Conservation (phyloP, 1,140 invertebrate genomes). For the Meloidogyne exigua region DNA sequence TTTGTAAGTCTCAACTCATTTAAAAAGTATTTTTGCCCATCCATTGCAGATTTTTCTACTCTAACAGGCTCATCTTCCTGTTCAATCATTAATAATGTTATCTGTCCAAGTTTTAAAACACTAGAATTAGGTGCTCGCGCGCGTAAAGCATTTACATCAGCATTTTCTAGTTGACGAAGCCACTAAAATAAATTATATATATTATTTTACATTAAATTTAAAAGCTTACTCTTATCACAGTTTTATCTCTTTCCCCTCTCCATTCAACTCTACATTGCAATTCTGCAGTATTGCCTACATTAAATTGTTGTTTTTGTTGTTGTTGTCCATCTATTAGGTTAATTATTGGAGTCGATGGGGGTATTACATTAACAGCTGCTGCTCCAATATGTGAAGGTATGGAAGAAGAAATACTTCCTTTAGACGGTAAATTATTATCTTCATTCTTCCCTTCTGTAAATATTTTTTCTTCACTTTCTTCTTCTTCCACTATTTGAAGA, state of each 20-base stretch:
- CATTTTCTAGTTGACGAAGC: slow-evolving; percentile 33
- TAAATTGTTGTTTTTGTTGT: slow-evolving; percentile 22
- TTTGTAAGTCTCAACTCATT: slow-evolving; percentile 37
- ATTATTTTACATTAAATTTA: not conserved
- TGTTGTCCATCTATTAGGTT: slow-evolving; percentile 17
- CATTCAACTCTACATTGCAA: slow-evolving; percentile 38
- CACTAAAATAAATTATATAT: slow-evolving; percentile 20
- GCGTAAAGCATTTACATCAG: not conserved
- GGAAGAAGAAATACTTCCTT: slow-evolving; percentile 14
- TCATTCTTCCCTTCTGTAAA: not conserved
- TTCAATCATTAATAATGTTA: slow-evolving; percentile 34
- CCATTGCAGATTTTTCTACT: slow-evolving; percentile 13
- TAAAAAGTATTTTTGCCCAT: slow-evolving; percentile 23
- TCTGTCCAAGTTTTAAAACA: slow-evolving; percentile 34
- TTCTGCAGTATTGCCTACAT: slow-evolving; percentile 34
- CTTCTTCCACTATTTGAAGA: slow-evolving; percentile 7
- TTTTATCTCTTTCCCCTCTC: slow-evolving; percentile 29
- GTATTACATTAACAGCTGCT: not conserved
- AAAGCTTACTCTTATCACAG: slow-evolving; percentile 14
- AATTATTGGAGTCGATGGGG: slow-evolving; percentile 19
- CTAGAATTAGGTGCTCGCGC: slow-evolving; percentile 30
- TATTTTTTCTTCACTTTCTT: slow-evolving; percentile 6
- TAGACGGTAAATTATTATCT: slow-evolving; percentile 12
- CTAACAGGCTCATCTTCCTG: slow-evolving; percentile 29
- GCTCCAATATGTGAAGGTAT: slow-evolving; percentile 12